Percentiles rank a stretch among this genome's conserved stretches.
These are phyloP conservation scores for Anaspis maculata DNA, from an alignment of 2,888 invertebrate species.

Conservation along the genomic window DNA sequence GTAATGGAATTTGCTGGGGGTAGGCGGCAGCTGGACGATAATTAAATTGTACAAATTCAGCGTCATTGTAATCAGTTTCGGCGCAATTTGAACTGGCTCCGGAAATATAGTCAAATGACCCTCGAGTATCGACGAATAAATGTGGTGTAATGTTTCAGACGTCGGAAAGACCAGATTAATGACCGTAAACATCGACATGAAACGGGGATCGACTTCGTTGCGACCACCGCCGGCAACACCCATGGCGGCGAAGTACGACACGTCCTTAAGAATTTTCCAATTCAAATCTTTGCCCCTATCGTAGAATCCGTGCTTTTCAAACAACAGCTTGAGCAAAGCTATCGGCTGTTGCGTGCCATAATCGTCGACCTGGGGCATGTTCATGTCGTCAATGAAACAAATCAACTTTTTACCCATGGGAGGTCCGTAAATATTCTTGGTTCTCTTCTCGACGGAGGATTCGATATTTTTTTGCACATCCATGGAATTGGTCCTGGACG, in stretches of 20 bases:
- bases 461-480: conserved; percentile 85
- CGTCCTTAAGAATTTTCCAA: conserved; percentile 82
- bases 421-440: conserved; percentile 84
- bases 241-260: conserved; percentile 76
- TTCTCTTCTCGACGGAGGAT: conserved; percentile 80
- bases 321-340: conserved; percentile 80
- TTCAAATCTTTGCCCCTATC: conserved; percentile 81
- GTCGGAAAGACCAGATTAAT: conserved; percentile 82
- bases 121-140: conserved; percentile 71
- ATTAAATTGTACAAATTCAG: conserved; percentile 74
- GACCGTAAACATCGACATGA: conserved; percentile 82
- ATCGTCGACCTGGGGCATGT: conserved; percentile 82
- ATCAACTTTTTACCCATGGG: conserved; percentile 83
- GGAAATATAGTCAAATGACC: conserved; percentile 71
- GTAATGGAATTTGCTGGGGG: conserved; percentile 90
- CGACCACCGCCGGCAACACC: conserved; percentile 83
- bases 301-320: conserved; percentile 83
- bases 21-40: conserved; percentile 74
- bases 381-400: conserved; percentile 90
- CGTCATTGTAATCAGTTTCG: conserved; percentile 67
- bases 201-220: conserved; percentile 84
- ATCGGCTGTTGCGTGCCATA: conserved; percentile 94
- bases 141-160: conserved; percentile 66
- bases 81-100: conserved; percentile 57
- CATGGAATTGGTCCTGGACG: conserved; percentile 82